Base-by-base conservation (phyloP, 2,888 invertebrate genomes). In the Agrotis segetum region DNA sequence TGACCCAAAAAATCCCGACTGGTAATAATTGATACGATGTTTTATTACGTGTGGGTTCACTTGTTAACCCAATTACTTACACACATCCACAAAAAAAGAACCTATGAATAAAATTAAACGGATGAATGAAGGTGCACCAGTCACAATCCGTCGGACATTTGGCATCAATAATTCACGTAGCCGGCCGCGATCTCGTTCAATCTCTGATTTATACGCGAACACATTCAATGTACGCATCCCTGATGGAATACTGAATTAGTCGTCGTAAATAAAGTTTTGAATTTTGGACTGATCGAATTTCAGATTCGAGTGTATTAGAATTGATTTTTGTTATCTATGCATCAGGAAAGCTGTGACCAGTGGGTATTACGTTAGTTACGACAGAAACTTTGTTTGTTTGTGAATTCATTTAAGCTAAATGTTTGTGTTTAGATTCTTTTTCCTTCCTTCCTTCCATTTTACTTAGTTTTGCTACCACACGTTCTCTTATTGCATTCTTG, bases 91-190 rank as follows among this genome's bases (percentile, higher is more conserved):
- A 13, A 63, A 71, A 63, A 67, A 65, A 62, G 59, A 71, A 56
- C 65, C 59, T n/a, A 70, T 77, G 66, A 81, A 81, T 76, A 66
- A 75, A 66, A 76, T 76, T 79, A 79, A 76, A 64, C 67, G 71
- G 70, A 78, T 80, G 76, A 82, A 82, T 64, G 78, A 79, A 85
- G 81, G 81, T 79, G 81, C 79, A 78, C 81, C 80, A 70, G 80
- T 86, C 85, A 87, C 84, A 85, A 87, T 82, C 77, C 77, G 82
- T 67, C 64, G 77, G 80, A 86, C 87, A 87, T 84, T 85, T 82
- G 80, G 17, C 69, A 79, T 85, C 83, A 86, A 87, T 87, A 87
- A 87, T 87, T 87, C 85, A 83, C 71, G 67, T 76, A 69, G 64
- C 62, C 52, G 62, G 69, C 77, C 80, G 70, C 72, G 76, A 86